A percentile compares a stretch with the other conserved stretches of the same genome.
phyloP scores from a whole-genome alignment of 1,140 invertebrate species.

The Drosophila nasuta region DNA sequence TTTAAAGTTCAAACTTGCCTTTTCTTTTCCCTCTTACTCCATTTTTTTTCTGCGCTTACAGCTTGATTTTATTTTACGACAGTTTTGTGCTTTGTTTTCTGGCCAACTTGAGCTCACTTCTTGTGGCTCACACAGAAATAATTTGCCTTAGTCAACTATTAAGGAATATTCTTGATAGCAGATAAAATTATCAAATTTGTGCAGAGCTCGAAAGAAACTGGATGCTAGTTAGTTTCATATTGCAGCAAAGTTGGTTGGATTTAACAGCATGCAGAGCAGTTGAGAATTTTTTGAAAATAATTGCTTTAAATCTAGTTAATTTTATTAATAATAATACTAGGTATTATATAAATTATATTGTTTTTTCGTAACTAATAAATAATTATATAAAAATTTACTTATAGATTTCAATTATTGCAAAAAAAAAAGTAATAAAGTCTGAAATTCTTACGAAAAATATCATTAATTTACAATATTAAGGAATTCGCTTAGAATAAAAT shows the following conservation, averaged over 20 bases:
- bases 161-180: constrained; percentile 14
- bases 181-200: constrained; percentile 26
- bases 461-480: too few species aligned
- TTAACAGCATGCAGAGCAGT: too few species aligned
- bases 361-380: too few species aligned
- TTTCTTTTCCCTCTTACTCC: neutral
- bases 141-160: constrained; percentile 42
- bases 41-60: constrained; percentile 20
- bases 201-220: neutral
- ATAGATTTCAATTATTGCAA: too few species aligned
- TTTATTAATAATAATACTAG: too few species aligned
- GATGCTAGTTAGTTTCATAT: neutral
- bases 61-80: constrained; percentile 58
- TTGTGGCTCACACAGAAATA: constrained; percentile 17
- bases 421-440: too few species aligned
- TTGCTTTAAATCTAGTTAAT: too few species aligned
- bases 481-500: too few species aligned
- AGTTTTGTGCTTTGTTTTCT: constrained; percentile 42
- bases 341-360: too few species aligned
- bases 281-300: too few species aligned
- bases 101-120: constrained; percentile 20
- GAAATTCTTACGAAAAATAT: too few species aligned
- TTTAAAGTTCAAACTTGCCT: constrained; percentile 57
- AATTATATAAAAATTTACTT: too few species aligned
- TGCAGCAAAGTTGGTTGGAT: neutral